A percentile compares a stretch with the other conserved stretches of the same genome.
phyloP scores from a whole-genome alignment of 2,888 invertebrate species.

The Cerastis leucographa region DNA sequence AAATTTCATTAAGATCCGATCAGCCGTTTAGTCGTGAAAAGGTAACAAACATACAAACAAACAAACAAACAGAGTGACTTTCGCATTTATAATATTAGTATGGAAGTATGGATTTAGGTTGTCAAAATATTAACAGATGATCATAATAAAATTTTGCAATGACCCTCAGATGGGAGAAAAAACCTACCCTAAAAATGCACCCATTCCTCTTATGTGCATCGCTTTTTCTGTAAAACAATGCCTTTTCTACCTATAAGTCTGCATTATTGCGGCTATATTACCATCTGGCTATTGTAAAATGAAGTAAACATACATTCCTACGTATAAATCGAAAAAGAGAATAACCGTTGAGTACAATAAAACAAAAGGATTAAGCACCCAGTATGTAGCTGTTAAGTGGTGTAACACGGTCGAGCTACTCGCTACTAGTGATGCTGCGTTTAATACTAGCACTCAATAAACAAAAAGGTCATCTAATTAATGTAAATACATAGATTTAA shows the following conservation, averaged over 20 bases:
- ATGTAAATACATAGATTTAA: not conserved
- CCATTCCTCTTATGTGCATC: not conserved
- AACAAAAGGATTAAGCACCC: slow-evolving; percentile 46
- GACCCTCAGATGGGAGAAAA: not conserved
- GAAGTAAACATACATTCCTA: not conserved
- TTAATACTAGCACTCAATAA: slow-evolving; percentile 5
- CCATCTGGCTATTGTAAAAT: not conserved
- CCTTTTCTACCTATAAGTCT: not conserved
- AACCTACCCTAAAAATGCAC: not conserved
- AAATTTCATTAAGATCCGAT: too few species aligned
- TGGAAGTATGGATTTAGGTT: too few species aligned
- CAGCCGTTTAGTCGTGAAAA: too few species aligned
- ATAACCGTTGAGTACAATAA: slow-evolving; percentile 45
- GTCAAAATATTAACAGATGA: not conserved
- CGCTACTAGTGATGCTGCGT: slow-evolving; percentile 36
- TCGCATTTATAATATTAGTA: too few species aligned
- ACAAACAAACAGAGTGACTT: too few species aligned
- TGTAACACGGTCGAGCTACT: slow-evolving; percentile 39
- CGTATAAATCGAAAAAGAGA: slow-evolving; percentile 14
- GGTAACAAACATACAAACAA: too few species aligned
- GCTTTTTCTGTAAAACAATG: not conserved
- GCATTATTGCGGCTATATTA: not conserved
- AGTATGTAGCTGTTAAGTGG: slow-evolving; percentile 55
- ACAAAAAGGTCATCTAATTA: not conserved
- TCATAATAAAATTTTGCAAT: not conserved